A percentile compares a stretch with the other conserved stretches of the same genome.
These are phyloP conservation scores for Calameuta idolon DNA, from an alignment of 2,888 invertebrate species.

Conservation along the genomic window DNA sequence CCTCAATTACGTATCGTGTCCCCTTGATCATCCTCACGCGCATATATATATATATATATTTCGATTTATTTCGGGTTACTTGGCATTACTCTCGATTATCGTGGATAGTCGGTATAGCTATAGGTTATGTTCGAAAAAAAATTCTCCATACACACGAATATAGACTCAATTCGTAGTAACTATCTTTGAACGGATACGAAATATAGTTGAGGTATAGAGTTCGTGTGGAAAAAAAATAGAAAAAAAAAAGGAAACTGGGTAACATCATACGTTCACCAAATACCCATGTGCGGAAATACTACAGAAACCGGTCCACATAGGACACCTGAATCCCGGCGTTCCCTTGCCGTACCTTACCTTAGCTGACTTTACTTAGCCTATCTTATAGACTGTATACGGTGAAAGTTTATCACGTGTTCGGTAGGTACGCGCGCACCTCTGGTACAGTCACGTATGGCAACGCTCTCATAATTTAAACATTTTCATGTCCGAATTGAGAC, in stretches of 20 bases:
- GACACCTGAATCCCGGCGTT: conserved; percentile 1
- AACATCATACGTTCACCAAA: conserved; percentile 48
- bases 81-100: background rate
- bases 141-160: background rate
- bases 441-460: background rate
- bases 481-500: background rate
- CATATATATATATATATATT: no score
- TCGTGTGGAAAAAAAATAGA: background rate
- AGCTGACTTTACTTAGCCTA: background rate
- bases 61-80: background rate
- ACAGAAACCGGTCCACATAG: conserved; percentile 30
- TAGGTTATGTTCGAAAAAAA: background rate
- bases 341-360: background rate
- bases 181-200: background rate
- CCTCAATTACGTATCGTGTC: conserved; percentile 27
- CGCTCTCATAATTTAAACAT: background rate
- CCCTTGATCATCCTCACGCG: background rate
- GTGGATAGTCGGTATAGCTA: background rate
- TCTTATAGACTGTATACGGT: background rate
- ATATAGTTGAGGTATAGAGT: background rate
- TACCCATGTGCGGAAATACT: conserved; percentile 52
- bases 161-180: background rate
- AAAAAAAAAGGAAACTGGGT: conserved; percentile 24
- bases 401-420: conserved; percentile 7
- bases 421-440: background rate